Percentiles rank a stretch among this genome's conserved stretches.
phyloP scores from a whole-genome alignment of 2,113 vertebrate genomes.

The Notechis scutatus region DNA sequence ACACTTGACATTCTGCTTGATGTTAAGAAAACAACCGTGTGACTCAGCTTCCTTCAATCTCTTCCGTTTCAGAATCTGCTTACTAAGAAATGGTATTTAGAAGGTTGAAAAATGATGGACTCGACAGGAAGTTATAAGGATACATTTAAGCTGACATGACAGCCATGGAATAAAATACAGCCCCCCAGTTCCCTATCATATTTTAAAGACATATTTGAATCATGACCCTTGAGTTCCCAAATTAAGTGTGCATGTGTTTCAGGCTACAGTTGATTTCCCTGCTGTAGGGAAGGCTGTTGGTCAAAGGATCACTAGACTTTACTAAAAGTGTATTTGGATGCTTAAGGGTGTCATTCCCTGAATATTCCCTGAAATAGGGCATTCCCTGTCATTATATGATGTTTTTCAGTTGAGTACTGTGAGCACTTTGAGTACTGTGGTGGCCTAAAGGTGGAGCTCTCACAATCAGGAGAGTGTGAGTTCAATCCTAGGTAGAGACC shows the following conservation, averaged over 20 bases:
- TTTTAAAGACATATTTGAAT: neutral
- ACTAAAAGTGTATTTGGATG: neutral
- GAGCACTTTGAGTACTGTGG: too few species aligned
- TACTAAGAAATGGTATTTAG: neutral
- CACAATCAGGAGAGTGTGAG: too few species aligned
- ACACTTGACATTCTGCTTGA: neutral
- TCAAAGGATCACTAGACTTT: neutral
- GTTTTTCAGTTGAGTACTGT: neutral
- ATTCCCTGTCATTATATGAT: neutral
- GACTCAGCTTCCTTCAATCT: neutral
- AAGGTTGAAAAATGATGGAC: neutral
- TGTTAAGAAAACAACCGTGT: neutral
- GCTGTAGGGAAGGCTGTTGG: neutral
- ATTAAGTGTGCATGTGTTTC: neutral
- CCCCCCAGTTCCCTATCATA: neutral
- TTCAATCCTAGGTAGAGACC: too few species aligned
- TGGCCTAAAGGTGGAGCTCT: too few species aligned
- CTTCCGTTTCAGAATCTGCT: neutral
- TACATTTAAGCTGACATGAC: neutral
- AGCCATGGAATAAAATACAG: neutral
- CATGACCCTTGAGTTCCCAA: neutral
- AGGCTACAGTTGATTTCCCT: neutral
- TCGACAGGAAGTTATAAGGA: neutral
- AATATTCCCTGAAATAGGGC: neutral
- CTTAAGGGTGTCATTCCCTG: neutral